Percentiles rank a stretch among this genome's conserved stretches.
These are phyloP conservation scores for Caenorhabditis sp. DNA, from an alignment of 2,888 invertebrate genomes.

Conservation along the genomic window DNA sequence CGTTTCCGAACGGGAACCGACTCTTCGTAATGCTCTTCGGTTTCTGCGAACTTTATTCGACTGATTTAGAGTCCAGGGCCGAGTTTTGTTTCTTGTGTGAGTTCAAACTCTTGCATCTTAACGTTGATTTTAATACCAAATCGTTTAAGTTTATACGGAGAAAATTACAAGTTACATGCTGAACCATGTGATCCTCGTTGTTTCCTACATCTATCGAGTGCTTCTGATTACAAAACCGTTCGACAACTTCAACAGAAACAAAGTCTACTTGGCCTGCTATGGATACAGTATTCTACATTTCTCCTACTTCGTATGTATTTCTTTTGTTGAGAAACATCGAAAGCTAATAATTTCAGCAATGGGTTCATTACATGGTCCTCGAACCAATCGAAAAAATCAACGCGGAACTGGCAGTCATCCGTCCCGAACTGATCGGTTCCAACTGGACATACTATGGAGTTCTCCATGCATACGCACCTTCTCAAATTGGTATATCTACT, in stretches of 20 bases:
- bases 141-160: conserved; percentile 13
- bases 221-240: conserved; percentile 22
- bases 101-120: background rate
- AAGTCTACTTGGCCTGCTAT: background rate
- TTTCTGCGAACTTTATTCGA: background rate
- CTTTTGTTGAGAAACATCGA: background rate
- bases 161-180: background rate
- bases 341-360: background rate
- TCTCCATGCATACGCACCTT: background rate
- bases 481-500: too few species aligned
- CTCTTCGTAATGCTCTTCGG: background rate
- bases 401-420: background rate
- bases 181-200: conserved; percentile 17
- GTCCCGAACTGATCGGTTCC: conserved; percentile 17
- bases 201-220: conserved; percentile 25
- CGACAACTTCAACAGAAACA: conserved; percentile 2
- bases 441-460: conserved; percentile 14
- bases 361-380: conserved; percentile 17
- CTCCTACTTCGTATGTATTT: conserved; percentile 8
- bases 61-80: background rate
- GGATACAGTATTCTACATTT: conserved; percentile 3
- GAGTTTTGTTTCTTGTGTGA: conserved; percentile 6
- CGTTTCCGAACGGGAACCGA: background rate
- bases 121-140: too few species aligned
- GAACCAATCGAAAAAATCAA: conserved; percentile 15